These are phyloP conservation scores for Parazoanthus atlanticus DNA, from an alignment of 92 coral and sea anemone genomes.

Conservation along the genomic window DNA sequence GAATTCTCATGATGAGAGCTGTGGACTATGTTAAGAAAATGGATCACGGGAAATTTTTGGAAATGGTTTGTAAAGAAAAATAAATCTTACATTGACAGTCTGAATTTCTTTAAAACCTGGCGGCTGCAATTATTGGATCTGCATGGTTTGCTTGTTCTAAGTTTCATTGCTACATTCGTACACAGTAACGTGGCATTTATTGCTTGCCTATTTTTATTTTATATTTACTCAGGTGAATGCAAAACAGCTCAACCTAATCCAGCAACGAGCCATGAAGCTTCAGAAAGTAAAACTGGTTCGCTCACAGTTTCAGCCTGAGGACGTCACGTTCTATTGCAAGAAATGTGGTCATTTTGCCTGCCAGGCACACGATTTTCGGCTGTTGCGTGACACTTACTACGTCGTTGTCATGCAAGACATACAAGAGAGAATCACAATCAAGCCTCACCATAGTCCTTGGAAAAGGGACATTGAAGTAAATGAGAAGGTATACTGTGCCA, in stretches of 20 bases:
- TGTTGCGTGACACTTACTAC: constrained; percentile 15
- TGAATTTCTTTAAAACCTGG: neutral
- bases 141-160: too few relatives aligned
- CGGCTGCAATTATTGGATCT: neutral
- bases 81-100: neutral
- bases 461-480: constrained; percentile 11
- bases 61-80: constrained; percentile 21
- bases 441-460: constrained; percentile 55
- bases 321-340: constrained; percentile 56
- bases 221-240: constrained; percentile 1
- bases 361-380: constrained; percentile 56
- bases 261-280: neutral
- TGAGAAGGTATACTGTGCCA: constrained; percentile 50
- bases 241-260: constrained; percentile 7
- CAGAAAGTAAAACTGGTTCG: constrained; percentile 3
- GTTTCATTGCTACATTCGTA: too few relatives aligned
- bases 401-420: constrained; percentile 51
- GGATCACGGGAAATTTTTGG: constrained; percentile 13
- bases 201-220: neutral
- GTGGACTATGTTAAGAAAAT: constrained; percentile 16
- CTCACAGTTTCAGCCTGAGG: constrained; percentile 39
- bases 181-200: neutral
- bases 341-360: constrained; percentile 60
- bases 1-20: constrained; percentile 44
- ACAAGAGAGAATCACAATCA: constrained; percentile 43